Conservation (phyloP, 2,888 invertebrate genomes). For the Nowickia ferox region DNA sequence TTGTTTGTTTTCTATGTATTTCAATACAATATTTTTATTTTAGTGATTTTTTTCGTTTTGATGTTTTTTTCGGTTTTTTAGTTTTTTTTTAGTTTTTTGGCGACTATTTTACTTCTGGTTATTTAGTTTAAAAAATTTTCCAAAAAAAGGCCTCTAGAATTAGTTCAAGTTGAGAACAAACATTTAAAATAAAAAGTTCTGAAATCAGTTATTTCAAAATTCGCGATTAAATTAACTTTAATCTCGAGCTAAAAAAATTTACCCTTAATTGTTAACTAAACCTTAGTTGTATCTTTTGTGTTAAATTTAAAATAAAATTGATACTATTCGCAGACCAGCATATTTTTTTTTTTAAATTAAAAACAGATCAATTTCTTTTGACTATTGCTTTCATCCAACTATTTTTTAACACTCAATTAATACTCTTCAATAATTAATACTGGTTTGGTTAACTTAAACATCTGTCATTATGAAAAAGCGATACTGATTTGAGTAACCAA, state of each 20-base stretch:
- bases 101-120: too few species aligned
- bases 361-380: constrained; percentile 31
- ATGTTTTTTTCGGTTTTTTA: too few species aligned
- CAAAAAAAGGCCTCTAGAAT: too few species aligned
- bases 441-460: constrained; percentile 30
- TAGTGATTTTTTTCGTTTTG: too few species aligned
- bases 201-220: too few species aligned
- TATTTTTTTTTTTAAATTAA: background rate
- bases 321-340: background rate
- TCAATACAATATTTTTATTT: too few species aligned
- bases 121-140: too few species aligned
- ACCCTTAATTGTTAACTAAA: background rate
- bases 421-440: constrained; percentile 5
- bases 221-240: too few species aligned
- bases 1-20: too few species aligned
- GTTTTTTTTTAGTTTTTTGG: too few species aligned
- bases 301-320: background rate
- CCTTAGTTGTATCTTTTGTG: background rate
- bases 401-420: constrained; percentile 43
- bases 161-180: too few species aligned
- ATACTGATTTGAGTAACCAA: constrained; percentile 47
- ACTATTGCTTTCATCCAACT: constrained; percentile 28
- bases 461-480: constrained; percentile 41
- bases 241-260: background rate
- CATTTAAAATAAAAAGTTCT: too few species aligned